Conservation (phyloP, 2,113 vertebrate species). For the Boulengerochromis microlepis region DNA sequence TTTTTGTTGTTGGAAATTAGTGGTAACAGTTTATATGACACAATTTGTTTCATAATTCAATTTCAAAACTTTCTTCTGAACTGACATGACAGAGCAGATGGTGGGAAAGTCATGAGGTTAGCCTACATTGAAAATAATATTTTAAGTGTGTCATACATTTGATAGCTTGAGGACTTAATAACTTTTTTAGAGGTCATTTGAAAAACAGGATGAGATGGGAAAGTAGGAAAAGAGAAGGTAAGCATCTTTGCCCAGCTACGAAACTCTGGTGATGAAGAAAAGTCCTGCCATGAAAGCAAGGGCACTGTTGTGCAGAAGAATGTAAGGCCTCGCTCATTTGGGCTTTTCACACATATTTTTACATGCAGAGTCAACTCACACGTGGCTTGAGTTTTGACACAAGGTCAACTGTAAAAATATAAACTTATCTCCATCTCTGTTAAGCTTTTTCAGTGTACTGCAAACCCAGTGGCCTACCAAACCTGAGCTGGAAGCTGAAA, state of each 20-base stretch:
- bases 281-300: neutral
- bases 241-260: neutral
- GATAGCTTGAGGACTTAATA: neutral
- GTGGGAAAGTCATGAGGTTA: neutral
- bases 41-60: slow-evolving; percentile 14
- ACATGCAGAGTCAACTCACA: neutral
- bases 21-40: neutral
- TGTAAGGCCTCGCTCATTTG: neutral
- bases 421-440: neutral
- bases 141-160: neutral
- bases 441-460: neutral
- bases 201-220: neutral
- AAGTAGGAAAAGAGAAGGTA: neutral
- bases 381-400: neutral
- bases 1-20: neutral
- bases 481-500: neutral
- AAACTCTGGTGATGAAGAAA: neutral
- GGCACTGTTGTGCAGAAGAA: neutral
- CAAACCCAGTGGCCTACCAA: neutral
- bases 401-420: neutral
- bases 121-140: neutral
- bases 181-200: neutral
- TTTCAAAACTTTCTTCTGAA: slow-evolving; percentile 23
- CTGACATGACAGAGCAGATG: neutral
- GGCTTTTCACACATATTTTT: neutral